Evolutionary conservation across 2,797 vertebrate species (phyloP).

Genomic region (Ficedula albicollis): DNA sequence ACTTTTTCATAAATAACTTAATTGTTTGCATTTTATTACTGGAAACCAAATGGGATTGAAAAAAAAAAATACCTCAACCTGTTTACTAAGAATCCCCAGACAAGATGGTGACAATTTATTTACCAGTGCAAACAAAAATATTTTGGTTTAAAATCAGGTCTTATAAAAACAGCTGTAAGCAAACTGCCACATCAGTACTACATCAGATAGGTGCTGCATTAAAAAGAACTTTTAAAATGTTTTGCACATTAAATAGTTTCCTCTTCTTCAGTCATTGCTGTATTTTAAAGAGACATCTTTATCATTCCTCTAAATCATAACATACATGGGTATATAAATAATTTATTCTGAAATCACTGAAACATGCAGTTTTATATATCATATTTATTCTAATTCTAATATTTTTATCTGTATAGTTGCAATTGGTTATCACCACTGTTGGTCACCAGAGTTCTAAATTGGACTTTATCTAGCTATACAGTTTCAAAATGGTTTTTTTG

Average conservation of each 20-base stretch:
- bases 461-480: neutral
- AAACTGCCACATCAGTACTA: neutral
- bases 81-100: neutral
- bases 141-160: neutral
- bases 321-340: neutral
- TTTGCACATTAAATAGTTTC: neutral
- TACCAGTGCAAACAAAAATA: neutral
- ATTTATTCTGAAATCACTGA: neutral
- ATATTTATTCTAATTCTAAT: neutral
- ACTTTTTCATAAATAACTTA: neutral
- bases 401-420: neutral
- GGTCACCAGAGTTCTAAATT: neutral
- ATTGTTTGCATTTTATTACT: neutral
- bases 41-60: neutral
- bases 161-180: neutral
- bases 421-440: neutral
- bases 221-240: neutral
- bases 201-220: neutral
- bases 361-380: neutral
- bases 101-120: neutral
- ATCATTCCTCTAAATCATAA: neutral
- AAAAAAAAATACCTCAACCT: neutral
- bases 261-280: neutral
- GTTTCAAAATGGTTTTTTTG: neutral
- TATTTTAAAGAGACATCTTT: neutral